Percentiles rank a stretch among this genome's conserved stretches.
Evolutionary conservation across 2,888 invertebrate genomes (phyloP).

Genomic region (Agonopterix alstromeriana): DNA sequence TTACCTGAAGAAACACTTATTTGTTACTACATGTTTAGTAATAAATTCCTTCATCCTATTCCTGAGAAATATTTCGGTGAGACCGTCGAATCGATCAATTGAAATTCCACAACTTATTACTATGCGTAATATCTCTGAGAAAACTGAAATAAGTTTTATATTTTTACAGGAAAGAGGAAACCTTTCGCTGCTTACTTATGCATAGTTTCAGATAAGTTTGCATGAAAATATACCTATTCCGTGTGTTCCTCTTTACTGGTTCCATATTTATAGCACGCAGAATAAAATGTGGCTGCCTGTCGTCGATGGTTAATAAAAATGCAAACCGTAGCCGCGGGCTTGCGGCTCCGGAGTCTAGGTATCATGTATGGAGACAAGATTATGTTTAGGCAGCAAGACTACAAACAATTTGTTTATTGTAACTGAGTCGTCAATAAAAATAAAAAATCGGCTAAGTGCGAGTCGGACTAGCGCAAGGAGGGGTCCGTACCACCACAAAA

Average conservation of each 20-base stretch:
- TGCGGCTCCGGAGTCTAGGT: constrained; percentile 45
- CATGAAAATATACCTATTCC: constrained; percentile 55
- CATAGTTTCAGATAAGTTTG: constrained; percentile 71
- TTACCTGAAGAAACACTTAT: neutral
- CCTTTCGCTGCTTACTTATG: constrained; percentile 60
- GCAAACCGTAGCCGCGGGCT: constrained; percentile 66
- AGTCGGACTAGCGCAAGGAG: no score
- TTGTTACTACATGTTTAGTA: no score
- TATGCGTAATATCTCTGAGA: neutral
- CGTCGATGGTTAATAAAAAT: constrained; percentile 71
- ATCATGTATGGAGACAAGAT: constrained; percentile 42
- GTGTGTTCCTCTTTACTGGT: constrained; percentile 54
- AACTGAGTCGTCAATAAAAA: neutral
- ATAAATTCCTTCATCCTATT: no score
- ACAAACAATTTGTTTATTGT: constrained; percentile 32
- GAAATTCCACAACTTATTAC: no score
- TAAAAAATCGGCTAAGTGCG: no score
- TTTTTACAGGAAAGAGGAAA: constrained; percentile 26
- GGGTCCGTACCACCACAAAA: no score
- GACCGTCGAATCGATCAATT: no score
- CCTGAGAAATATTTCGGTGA: no score
- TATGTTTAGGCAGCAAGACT: constrained; percentile 21
- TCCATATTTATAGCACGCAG: constrained; percentile 73
- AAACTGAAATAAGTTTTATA: neutral
- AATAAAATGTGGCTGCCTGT: constrained; percentile 68